Evolutionary conservation across 2,113 vertebrate genomes (phyloP), one percentile per base, ranked within the genome.

Genomic region (Gopherus evgoodei): DNA sequence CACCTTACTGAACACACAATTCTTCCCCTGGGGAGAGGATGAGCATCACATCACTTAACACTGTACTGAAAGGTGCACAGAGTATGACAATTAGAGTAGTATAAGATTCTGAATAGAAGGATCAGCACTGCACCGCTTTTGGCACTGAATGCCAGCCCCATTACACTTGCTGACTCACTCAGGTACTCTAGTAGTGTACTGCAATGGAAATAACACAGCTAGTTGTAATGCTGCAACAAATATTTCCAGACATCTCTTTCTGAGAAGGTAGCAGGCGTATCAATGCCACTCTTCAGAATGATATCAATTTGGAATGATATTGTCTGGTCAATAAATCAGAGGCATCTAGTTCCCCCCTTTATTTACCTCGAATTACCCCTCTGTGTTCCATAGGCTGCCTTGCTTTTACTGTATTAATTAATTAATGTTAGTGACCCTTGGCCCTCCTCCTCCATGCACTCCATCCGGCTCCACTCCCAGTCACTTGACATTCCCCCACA

Each of bases 101-200:
- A 4, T 2, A 1, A 59, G 10, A 4, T 5, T 2, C 22, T 1
- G 38, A 87, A 38, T 31, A 80, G 10, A 1, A 22, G 5, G 3
- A 75, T 38, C 62, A 65, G 31, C 31, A 65, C 6, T 65, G 62
- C 31, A 5, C 56, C 7, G 1, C 42, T 75, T 38, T 38, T 38
- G 38, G 21, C 21, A 75, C 5, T 42, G 69, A 75, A 42, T 42
- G n/a, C 22, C 31, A 75, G 19, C 31, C 21, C 22, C 22, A 42
- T 42, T 42, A 75, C 38, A 42, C 11, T 75, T 75, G 17, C 7
- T 75, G 21, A 75, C 11, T 38, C n/a, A 22, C 69, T 75, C 69
- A 75, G 10, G 21, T 42, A 75, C 21, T 75, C 19, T 24, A 42
- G 38, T 42, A 22, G 21, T 12, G 38, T 75, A 12, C 69, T 24